phyloP scores from a whole-genome alignment of 2,797 vertebrate species.

The Channallabes apus region DNA sequence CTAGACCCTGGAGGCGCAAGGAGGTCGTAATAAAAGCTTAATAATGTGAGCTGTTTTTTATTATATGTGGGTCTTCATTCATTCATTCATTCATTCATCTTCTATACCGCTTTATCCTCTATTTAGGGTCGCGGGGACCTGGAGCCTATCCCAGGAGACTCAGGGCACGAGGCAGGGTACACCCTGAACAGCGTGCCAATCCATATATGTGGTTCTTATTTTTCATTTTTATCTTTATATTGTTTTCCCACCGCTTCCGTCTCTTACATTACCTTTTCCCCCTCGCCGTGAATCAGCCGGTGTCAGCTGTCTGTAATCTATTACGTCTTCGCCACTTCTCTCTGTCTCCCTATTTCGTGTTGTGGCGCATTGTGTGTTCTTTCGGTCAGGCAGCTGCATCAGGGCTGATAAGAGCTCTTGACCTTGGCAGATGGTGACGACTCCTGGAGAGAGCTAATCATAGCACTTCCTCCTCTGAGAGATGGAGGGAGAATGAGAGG shows the following conservation, averaged over 20 bases:
- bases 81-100: too few relatives aligned
- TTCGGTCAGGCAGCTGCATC: slow-evolving; percentile 58
- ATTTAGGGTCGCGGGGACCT: too few relatives aligned
- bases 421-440: slow-evolving; percentile 63
- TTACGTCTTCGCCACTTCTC: slow-evolving; percentile 13
- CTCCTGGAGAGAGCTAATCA: slow-evolving; percentile 65
- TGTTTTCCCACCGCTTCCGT: not conserved
- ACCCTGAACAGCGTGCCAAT: too few relatives aligned
- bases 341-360: slow-evolving; percentile 13
- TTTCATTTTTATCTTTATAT: not conserved
- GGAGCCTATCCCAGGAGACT: too few relatives aligned
- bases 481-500: not conserved
- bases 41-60: too few relatives aligned
- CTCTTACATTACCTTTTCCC: not conserved
- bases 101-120: too few relatives aligned
- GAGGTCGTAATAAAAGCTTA: too few relatives aligned
- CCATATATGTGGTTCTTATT: not conserved
- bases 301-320: slow-evolving; percentile 21
- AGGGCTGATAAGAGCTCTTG: slow-evolving; percentile 61
- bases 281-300: not conserved
- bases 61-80: too few relatives aligned
- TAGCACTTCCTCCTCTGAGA: slow-evolving; percentile 59
- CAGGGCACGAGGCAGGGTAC: too few relatives aligned
- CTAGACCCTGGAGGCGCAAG: too few relatives aligned
- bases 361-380: slow-evolving; percentile 27